These are phyloP conservation scores for Scaptodrosophila latifasciaeformis DNA, from an alignment of 2,888 invertebrate genomes.

Conservation along the genomic window DNA sequence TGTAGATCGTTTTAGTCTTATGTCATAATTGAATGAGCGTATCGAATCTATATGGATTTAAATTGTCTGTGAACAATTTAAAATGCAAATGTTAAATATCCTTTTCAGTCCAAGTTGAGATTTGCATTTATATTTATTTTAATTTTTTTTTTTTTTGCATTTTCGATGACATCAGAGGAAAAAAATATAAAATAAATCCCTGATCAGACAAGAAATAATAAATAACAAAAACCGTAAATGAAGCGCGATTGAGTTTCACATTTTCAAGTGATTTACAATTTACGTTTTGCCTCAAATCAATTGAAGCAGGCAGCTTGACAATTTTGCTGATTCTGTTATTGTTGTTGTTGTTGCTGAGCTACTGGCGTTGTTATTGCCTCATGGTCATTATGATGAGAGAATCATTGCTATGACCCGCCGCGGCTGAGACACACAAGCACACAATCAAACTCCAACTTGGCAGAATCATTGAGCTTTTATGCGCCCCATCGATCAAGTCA, in stretches of 20 bases:
- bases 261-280: constrained; percentile 69
- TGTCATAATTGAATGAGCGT: constrained; percentile 45
- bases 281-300: constrained; percentile 65
- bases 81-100: constrained; percentile 1
- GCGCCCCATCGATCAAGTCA: constrained; percentile 64
- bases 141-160: too few species aligned
- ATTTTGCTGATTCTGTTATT: constrained; percentile 17
- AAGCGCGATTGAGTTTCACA: constrained; percentile 68
- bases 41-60: neutral
- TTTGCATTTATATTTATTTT: too few species aligned
- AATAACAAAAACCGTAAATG: constrained; percentile 63
- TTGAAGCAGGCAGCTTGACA: constrained; percentile 30
- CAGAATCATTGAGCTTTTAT: constrained; percentile 69
- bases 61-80: neutral
- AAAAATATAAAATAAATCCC: constrained; percentile 61
- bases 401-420: constrained; percentile 22
- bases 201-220: constrained; percentile 57
- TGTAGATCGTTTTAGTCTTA: too few species aligned
- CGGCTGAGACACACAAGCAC: too few species aligned
- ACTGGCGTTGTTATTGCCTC: constrained; percentile 14
- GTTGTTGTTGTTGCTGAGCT: too few species aligned
- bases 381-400: constrained; percentile 2
- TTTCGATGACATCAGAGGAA: constrained; percentile 48
- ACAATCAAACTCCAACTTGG: constrained; percentile 31
- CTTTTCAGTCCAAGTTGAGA: too few species aligned